These are phyloP conservation scores for Caenorhabditis drosophilae DNA, from an alignment of 2,888 invertebrate genomes.

Conservation along the genomic window DNA sequence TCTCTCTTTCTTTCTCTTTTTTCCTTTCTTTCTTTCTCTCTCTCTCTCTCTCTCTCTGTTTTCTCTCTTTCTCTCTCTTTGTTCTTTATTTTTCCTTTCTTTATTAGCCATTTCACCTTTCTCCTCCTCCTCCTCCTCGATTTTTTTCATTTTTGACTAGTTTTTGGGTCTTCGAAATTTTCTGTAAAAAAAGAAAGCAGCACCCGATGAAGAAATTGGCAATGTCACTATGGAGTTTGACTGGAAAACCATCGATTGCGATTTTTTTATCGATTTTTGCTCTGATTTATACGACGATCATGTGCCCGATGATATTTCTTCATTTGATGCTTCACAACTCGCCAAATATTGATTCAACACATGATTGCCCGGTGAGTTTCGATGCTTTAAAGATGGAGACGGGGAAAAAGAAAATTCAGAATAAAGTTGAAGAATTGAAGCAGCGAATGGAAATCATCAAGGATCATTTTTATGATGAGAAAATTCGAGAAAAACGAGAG, in stretches of 20 bases:
- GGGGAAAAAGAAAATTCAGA: too few relatives aligned
- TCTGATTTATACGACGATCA: conserved; percentile 32
- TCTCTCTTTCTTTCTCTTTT: too few relatives aligned
- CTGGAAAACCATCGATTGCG: conserved; percentile 28
- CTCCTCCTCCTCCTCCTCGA: too few relatives aligned
- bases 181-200: too few relatives aligned
- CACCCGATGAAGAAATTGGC: too few relatives aligned
- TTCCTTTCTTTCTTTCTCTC: too few relatives aligned
- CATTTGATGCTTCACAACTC: not conserved
- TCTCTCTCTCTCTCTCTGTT: too few relatives aligned
- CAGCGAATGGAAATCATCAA: conserved; percentile 26
- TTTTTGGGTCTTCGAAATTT: too few relatives aligned
- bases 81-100: too few relatives aligned
- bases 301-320: conserved; percentile 34
- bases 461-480: conserved; percentile 25
- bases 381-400: not conserved
- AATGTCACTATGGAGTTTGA: conserved; percentile 1
- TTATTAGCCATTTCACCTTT: too few relatives aligned
- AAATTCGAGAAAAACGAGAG: conserved; percentile 24
- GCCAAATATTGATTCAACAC: conserved; percentile 2
- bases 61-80: too few relatives aligned
- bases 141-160: too few relatives aligned
- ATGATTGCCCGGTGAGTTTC: conserved; percentile 35
- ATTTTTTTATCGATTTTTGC: conserved; percentile 34
- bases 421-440: conserved; percentile 23